Percentiles rank a stretch among this genome's conserved stretches.
These are phyloP conservation scores for Aurelia sp. DNA, from an alignment of 30 jellyfish, hydroid and myxozoan species.

Conservation along the genomic window DNA sequence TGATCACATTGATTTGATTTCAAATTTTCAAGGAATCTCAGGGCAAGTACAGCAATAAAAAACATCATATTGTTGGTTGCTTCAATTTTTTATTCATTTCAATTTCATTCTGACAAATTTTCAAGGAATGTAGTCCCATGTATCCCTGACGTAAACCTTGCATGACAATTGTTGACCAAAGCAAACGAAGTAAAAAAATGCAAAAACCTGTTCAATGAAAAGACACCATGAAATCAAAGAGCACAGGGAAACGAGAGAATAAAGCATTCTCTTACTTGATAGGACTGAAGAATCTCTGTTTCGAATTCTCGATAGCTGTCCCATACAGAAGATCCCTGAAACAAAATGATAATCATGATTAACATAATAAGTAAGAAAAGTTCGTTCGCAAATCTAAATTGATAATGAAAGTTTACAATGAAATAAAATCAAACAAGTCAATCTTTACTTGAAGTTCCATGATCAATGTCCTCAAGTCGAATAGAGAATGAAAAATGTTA, in stretches of 20 bases:
- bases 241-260: background rate
- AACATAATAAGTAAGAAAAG: background rate
- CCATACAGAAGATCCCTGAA: conserved; percentile 95
- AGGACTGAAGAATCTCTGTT: conserved; percentile 87
- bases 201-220: background rate
- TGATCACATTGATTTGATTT: no score
- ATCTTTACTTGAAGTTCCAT: background rate
- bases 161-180: no score
- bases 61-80: no score
- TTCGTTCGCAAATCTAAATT: background rate
- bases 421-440: background rate
- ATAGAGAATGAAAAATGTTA: no score
- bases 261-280: conserved; percentile 61
- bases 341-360: background rate
- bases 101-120: no score
- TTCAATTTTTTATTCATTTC: no score
- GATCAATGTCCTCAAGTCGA: no score
- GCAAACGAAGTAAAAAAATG: background rate
- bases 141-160: no score
- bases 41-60: no score
- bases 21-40: no score
- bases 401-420: background rate
- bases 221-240: no score
- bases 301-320: conserved; percentile 98
- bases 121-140: no score